Evolutionary conservation across 1,140 invertebrate species (phyloP).

Genomic region (Cecropterus lyciades): DNA sequence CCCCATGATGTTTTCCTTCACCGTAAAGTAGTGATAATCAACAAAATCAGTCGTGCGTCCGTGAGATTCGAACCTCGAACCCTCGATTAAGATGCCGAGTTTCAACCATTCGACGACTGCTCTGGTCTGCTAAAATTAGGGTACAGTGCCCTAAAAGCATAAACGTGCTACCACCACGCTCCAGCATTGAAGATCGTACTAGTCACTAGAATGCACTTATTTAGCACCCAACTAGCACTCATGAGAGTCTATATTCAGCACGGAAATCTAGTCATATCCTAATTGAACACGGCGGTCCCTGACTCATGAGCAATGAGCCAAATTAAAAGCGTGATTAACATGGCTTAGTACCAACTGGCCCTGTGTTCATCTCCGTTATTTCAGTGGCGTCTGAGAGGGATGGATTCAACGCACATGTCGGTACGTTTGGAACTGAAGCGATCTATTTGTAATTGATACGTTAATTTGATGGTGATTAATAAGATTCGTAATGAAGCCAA

Average conservation of each 20-base stretch:
- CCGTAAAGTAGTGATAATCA: too few relatives aligned
- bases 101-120: too few relatives aligned
- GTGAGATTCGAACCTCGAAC: too few relatives aligned
- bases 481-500: slow-evolving; percentile 11
- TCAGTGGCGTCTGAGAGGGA: slow-evolving; percentile 12
- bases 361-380: not conserved
- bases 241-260: not conserved
- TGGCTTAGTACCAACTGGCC: slow-evolving; percentile 20
- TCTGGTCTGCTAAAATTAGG: too few relatives aligned
- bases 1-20: too few relatives aligned
- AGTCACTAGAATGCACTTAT: not conserved
- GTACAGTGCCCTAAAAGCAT: too few relatives aligned
- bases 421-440: not conserved
- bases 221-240: not conserved
- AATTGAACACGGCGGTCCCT: slow-evolving; percentile 13
- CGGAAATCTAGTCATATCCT: slow-evolving; percentile 30
- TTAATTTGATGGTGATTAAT: slow-evolving; percentile 28
- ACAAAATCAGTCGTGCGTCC: too few relatives aligned
- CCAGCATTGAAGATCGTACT: too few relatives aligned
- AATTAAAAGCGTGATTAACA: slow-evolving; percentile 31
- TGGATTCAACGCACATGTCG: not conserved
- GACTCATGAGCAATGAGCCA: slow-evolving; percentile 24
- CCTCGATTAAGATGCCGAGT: too few relatives aligned
- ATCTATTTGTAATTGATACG: slow-evolving; percentile 27
- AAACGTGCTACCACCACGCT: too few relatives aligned